Evolutionary conservation across 2,888 invertebrate species (phyloP).

Genomic region (Stomorhina lunata): DNA sequence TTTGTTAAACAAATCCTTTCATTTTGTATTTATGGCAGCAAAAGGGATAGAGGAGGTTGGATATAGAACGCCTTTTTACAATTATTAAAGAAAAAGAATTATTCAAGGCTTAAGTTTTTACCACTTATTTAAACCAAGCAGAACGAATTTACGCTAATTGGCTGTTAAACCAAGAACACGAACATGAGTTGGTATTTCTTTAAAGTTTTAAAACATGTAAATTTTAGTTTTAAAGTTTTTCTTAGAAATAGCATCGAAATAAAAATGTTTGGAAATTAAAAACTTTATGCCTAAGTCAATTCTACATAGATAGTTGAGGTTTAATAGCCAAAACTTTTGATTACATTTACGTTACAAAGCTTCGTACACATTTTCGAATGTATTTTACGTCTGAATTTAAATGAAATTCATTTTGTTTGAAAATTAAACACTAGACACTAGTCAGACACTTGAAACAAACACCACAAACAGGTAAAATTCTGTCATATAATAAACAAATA

Average conservation of each 20-base stretch:
- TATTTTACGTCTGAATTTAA: neutral
- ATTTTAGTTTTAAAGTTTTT: neutral
- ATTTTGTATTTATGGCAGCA: neutral
- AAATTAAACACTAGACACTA: slow-evolving; percentile 29
- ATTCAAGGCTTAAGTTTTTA: neutral
- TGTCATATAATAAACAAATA: slow-evolving; percentile 24
- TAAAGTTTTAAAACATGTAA: neutral
- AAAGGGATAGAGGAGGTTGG: neutral
- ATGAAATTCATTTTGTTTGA: neutral
- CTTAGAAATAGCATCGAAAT: neutral
- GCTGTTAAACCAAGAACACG: slow-evolving; percentile 38
- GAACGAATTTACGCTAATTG: slow-evolving; percentile 54
- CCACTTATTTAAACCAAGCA: slow-evolving; percentile 39
- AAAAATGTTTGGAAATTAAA: slow-evolving; percentile 11
- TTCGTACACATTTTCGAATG: neutral
- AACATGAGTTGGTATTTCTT: neutral
- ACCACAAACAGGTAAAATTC: slow-evolving; percentile 38
- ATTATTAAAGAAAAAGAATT: neutral
- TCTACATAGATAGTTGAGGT: neutral
- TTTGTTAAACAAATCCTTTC: neutral
- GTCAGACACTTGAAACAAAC: slow-evolving; percentile 34
- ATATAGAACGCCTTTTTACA: slow-evolving; percentile 20
- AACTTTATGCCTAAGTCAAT: neutral
- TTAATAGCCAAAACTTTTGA: slow-evolving; percentile 10
- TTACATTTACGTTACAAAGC: slow-evolving; percentile 23